Conservation (phyloP, 2,797 vertebrate genomes). For the Halcyon chelicuti region DNA sequence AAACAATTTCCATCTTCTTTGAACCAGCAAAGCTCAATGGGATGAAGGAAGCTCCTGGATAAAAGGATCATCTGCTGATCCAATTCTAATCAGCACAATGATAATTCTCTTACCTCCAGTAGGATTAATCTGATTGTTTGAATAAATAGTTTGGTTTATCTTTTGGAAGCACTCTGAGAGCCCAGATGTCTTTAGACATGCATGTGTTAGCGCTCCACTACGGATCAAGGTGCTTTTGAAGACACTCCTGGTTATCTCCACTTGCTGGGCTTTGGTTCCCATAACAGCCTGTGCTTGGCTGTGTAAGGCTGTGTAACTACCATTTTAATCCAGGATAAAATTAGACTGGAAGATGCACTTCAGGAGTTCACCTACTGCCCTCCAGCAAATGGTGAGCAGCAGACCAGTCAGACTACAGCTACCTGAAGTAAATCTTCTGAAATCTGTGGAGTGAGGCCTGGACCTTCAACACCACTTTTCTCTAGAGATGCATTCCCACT, state of each 20-base stretch:
- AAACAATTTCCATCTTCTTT: neutral
- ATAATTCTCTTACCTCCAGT: conserved; percentile 11
- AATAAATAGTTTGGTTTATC: conserved; percentile 16
- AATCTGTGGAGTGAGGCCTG: neutral
- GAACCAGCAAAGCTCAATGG: neutral
- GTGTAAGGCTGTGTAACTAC: too few species aligned
- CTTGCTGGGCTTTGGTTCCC: neutral
- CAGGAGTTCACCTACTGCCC: neutral
- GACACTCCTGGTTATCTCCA: neutral
- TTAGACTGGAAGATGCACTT: neutral
- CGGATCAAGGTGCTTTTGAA: neutral
- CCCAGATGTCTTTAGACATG: neutral
- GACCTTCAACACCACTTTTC: neutral
- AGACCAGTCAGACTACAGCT: neutral
- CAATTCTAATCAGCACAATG: conserved; percentile 25
- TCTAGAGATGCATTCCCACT: neutral
- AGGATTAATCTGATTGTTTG: conserved; percentile 26
- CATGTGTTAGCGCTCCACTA: neutral
- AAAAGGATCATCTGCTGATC: conserved; percentile 19
- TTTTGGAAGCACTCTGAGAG: neutral
- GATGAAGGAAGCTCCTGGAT: conserved; percentile 1
- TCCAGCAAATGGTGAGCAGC: neutral
- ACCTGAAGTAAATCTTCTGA: neutral
- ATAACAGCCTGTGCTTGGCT: neutral
- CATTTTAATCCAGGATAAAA: neutral